Evolutionary conservation across 2,113 vertebrate genomes (phyloP), one percentile per base, ranked within the genome.

Genomic region (Nibea albiflora): DNA sequence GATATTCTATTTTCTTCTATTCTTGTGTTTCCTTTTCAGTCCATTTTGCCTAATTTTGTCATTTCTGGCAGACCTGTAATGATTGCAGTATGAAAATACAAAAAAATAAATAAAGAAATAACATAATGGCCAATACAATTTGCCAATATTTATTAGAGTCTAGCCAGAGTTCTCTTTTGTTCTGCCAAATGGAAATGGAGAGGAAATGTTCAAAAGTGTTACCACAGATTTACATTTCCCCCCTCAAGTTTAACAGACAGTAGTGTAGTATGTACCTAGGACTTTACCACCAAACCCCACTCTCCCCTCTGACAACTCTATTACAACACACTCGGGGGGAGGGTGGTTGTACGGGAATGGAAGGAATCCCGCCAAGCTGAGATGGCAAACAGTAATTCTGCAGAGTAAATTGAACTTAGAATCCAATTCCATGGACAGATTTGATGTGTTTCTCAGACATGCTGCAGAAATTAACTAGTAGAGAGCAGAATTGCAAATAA

Each of bases 391-490:
- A 84, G 68, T 90, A 88, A 89, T 88, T 89, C 80, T 82, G 53
- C 82, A 67, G 80, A 89, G 82, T 73, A 92, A 90, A 92, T 89
- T 90, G 64, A 87, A 87, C 77, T 75, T 80, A 67, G 81, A 88
- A 87, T 89, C 82, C 80, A 92, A 88, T 90, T 84, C 86, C 88
- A 82, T 73, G 76, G 64, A 86, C 62, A 84, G 46, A 92, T 89
- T 78, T 84, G 69, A 82, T 85, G 81, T 70, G 70, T 72, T 83
- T 79, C 62, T 61, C 56, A 73, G 64, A 78, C 81, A 64, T 62
- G 60, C 77, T 53, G 75, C 7, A 62, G 72, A 88, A 76, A 87
- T 84, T 57, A 80, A 80, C 72, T 62, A 35, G 28, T n/a, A 68
- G 58, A 46, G 53, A 50, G 56, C 22, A 73, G 68, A 68, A 66